Evolutionary conservation across 2,888 invertebrate species (phyloP), one percentile per base, ranked within the genome.

Genomic region (Crematogaster levior): DNA sequence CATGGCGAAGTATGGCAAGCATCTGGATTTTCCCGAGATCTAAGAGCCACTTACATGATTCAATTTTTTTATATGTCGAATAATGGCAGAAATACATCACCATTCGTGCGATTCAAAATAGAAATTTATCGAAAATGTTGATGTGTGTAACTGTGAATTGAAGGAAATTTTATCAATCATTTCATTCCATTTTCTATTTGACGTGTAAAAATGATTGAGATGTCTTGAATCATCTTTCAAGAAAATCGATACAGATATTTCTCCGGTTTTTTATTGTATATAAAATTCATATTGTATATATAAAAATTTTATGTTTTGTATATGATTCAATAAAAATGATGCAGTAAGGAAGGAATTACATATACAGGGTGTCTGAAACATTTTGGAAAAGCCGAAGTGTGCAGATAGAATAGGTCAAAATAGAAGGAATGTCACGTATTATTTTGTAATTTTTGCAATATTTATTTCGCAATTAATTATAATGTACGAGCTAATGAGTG

Each of bases 71-170:
- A 18, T n/a, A 18, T 65, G 65, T 60, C 56, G 43, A 58, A n/a
- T 48, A 60, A 24, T 27, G 12, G 24, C 24, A 83, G 58, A 46
- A 40, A 79, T 60, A 60, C 58, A 34, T 61, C n/a, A 5, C 43
- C 24, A 30, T 46, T 81, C 24, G 30, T 63, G 37, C 30, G 48
- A 34, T 40, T 61, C 70, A 48, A 68, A 46, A 46, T 56, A 51
- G 70, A 82, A 86, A 79, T 65, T 60, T 68, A 53, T 27, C 10
- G 37, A 24, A 37, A 65, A 53, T 43, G 58, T 80, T 43, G 34
- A 30, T 68, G 10, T 43, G 9, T 21, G n/a, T 43, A 30, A 30
- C 4, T 3, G 21, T 18, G 53, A 6, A 15, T 43, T 24, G 56
- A 30, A 37, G 40, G 30, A 66, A 21, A 56, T 66, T 65, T 77